Percentiles rank a stretch among this genome's conserved stretches.
Evolutionary conservation across 2,113 vertebrate species (phyloP).

Genomic region (Esox niger): DNA sequence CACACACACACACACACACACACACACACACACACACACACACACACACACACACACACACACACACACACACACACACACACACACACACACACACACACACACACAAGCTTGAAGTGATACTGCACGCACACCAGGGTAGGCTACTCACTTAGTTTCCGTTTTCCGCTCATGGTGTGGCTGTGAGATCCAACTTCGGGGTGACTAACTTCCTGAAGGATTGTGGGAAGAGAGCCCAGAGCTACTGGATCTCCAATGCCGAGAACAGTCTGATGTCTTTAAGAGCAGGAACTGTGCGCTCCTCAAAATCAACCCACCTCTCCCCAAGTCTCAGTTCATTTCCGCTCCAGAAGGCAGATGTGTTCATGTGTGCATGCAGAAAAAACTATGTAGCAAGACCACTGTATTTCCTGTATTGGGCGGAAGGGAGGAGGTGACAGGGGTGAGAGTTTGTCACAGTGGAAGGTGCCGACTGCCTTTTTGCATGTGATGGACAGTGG

Average conservation of each 20-base stretch:
- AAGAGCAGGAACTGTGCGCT: conserved; percentile 5
- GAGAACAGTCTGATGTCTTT: background rate
- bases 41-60: background rate
- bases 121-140: background rate
- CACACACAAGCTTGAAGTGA: conserved; percentile 2
- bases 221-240: background rate
- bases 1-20: conserved; percentile 4
- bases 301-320: background rate
- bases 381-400: conserved; percentile 9
- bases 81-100: conserved; percentile 12
- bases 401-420: conserved; percentile 65
- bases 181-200: conserved; percentile 8
- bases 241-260: background rate
- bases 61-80: conserved; percentile 9
- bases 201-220: background rate
- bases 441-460: background rate
- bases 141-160: conserved; percentile 59
- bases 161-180: conserved; percentile 53
- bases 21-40: conserved; percentile 5
- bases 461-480: background rate
- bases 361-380: conserved; percentile 10
- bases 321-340: background rate
- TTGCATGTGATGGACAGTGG: background rate
- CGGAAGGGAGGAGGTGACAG: conserved; percentile 39
- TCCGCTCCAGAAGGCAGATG: conserved; percentile 16